Evolutionary conservation across 2,888 invertebrate genomes (phyloP).

Genomic region (Cantharis rustica): DNA sequence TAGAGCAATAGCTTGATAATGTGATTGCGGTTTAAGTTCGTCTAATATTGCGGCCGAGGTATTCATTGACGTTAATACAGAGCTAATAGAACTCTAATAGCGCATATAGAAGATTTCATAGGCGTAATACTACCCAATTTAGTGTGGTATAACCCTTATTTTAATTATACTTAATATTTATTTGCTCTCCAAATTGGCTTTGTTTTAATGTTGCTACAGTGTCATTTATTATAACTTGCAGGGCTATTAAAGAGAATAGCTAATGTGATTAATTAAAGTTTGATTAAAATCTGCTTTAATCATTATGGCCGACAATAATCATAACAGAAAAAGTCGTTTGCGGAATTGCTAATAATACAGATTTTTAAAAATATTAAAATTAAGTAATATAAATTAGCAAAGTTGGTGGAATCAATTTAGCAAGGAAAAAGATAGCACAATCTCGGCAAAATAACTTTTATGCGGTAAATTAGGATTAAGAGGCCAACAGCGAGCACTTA

Average conservation of each 20-base stretch:
- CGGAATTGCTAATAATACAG: background rate
- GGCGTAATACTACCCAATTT: conserved; percentile 23
- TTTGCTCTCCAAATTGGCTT: conserved; percentile 17
- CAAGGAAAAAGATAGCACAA: conserved; percentile 17
- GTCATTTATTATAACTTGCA: background rate
- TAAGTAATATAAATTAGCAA: conserved; percentile 28
- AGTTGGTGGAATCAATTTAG: conserved; percentile 28
- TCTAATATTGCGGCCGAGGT: conserved; percentile 34
- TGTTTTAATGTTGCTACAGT: conserved; percentile 1
- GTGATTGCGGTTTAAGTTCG: conserved; percentile 46
- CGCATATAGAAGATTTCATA: conserved; percentile 31
- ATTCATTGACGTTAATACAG: conserved; percentile 34
- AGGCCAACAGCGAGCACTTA: conserved; percentile 15
- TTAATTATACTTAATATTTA: conserved; percentile 31
- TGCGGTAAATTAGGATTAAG: conserved; percentile 27
- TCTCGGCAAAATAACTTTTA: conserved; percentile 12
- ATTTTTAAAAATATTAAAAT: conserved; percentile 26
- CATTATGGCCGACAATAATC: background rate
- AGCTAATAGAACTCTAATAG: conserved; percentile 37
- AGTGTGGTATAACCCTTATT: conserved; percentile 26
- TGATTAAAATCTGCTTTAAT: background rate
- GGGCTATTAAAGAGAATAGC: background rate
- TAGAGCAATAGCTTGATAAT: conserved; percentile 49
- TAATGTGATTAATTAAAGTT: background rate
- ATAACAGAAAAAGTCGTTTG: background rate